phyloP scores from a whole-genome alignment of 1,140 invertebrate species.

The Orchestia grillus region DNA sequence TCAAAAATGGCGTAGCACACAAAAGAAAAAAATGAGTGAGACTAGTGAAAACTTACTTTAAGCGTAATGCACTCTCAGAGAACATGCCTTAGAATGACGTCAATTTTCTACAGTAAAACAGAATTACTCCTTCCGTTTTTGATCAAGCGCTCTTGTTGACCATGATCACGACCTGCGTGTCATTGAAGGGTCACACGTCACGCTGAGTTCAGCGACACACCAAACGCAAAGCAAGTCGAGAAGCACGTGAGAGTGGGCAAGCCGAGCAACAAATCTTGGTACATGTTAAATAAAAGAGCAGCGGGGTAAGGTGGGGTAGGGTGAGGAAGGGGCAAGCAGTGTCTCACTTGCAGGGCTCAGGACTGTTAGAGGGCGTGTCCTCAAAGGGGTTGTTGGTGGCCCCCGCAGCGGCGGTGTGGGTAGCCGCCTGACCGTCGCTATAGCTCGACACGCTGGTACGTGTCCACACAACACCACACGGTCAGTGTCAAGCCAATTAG shows the following conservation, averaged over 20 bases:
- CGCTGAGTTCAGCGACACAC: not conserved
- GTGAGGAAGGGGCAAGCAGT: not conserved
- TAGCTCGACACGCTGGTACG: not conserved
- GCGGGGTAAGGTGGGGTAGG: not conserved
- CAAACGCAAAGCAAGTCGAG: not conserved
- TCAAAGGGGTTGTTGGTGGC: slow-evolving; percentile 19
- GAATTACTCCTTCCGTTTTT: too few relatives aligned
- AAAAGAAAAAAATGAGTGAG: too few relatives aligned
- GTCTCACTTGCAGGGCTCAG: slow-evolving; percentile 28
- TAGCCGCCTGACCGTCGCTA: not conserved
- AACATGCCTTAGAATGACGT: too few relatives aligned
- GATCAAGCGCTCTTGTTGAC: too few relatives aligned
- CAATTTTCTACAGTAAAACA: too few relatives aligned
- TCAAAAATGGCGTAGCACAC: too few relatives aligned
- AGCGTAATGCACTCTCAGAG: too few relatives aligned
- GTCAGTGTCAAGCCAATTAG: not conserved
- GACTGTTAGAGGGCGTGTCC: slow-evolving; percentile 35
- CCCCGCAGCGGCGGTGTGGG: not conserved
- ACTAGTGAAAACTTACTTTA: too few relatives aligned
- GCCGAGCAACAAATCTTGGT: not conserved
- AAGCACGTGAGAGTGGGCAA: not conserved
- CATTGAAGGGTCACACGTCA: not conserved
- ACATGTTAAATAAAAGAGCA: not conserved
- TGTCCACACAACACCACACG: not conserved
- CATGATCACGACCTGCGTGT: too few relatives aligned